phyloP scores from a whole-genome alignment of 2,797 vertebrate species.

The Poeciliopsis turneri region DNA sequence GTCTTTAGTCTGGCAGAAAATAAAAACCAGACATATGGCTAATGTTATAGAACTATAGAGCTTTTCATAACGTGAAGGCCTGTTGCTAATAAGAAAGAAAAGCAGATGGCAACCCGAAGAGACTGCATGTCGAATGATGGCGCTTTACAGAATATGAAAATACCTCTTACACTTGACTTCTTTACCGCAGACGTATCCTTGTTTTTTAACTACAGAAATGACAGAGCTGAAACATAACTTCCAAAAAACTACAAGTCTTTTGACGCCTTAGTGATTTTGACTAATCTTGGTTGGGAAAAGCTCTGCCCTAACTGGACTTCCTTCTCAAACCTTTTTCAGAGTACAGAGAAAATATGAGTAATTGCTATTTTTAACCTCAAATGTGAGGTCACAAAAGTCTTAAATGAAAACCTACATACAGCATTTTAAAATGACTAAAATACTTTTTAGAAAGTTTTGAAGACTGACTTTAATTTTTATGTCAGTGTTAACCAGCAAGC shows the following conservation, averaged over 20 bases:
- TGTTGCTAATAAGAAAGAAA: background rate
- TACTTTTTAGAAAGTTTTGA: background rate
- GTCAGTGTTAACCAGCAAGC: background rate
- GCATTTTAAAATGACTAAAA: background rate
- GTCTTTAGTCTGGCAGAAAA: slow-evolving; percentile 30
- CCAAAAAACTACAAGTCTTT: slow-evolving; percentile 46
- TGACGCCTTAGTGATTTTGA: slow-evolving; percentile 43
- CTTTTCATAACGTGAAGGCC: background rate
- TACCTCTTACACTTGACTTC: background rate
- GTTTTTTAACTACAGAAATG: slow-evolving; percentile 1
- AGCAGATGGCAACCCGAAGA: slow-evolving; percentile 16
- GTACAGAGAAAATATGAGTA: background rate
- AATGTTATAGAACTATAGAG: slow-evolving; percentile 14
- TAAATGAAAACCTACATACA: background rate
- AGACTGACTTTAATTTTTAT: background rate
- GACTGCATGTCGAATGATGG: background rate
- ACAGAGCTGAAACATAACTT: slow-evolving; percentile 18
- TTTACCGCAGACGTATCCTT: background rate
- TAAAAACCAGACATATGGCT: slow-evolving; percentile 26
- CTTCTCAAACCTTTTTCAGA: background rate
- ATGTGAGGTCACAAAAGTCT: background rate
- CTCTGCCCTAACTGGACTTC: background rate
- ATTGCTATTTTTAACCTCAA: background rate
- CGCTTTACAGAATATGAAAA: background rate
- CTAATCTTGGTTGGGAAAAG: slow-evolving; percentile 26